These are phyloP conservation scores for Monochamus alternatus DNA, from an alignment of 2,888 invertebrate species.

Conservation along the genomic window DNA sequence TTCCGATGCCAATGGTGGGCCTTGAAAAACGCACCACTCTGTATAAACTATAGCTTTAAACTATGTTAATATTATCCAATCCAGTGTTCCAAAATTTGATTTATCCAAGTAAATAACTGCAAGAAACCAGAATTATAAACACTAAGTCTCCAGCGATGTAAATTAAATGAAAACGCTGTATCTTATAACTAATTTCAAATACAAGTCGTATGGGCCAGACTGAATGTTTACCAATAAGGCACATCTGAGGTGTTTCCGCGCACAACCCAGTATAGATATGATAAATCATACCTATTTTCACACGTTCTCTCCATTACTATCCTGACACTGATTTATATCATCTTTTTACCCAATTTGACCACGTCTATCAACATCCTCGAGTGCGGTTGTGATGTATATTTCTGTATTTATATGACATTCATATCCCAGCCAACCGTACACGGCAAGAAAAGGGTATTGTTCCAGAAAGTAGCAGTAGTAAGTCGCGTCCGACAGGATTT, in stretches of 20 bases:
- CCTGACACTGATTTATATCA: conserved; percentile 66
- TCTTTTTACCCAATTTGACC: conserved; percentile 68
- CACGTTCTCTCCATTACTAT: conserved; percentile 66
- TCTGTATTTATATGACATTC: conserved; percentile 36
- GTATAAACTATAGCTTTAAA: no score
- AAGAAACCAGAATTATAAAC: not conserved
- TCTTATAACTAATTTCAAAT: conserved; percentile 5
- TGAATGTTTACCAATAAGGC: conserved; percentile 64
- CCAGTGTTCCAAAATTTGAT: not conserved
- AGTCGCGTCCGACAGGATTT: not conserved
- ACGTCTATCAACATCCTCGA: conserved; percentile 55
- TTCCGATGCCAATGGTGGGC: no score
- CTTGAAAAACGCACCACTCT: no score
- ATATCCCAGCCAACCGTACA: conserved; percentile 18
- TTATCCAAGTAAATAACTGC: not conserved
- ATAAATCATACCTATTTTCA: conserved; percentile 67
- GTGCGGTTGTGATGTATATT: conserved; percentile 34
- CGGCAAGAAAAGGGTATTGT: not conserved
- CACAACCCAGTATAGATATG: conserved; percentile 54
- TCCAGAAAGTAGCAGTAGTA: not conserved
- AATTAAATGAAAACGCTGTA: conserved; percentile 27
- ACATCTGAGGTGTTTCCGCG: conserved; percentile 55
- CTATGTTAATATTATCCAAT: no score
- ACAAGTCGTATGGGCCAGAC: conserved; percentile 18
- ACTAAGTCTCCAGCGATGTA: conserved; percentile 11